A percentile compares a stretch with the other conserved stretches of the same genome.
phyloP scores from a whole-genome alignment of 2,797 vertebrate genomes.

The Amblyraja radiata region DNA sequence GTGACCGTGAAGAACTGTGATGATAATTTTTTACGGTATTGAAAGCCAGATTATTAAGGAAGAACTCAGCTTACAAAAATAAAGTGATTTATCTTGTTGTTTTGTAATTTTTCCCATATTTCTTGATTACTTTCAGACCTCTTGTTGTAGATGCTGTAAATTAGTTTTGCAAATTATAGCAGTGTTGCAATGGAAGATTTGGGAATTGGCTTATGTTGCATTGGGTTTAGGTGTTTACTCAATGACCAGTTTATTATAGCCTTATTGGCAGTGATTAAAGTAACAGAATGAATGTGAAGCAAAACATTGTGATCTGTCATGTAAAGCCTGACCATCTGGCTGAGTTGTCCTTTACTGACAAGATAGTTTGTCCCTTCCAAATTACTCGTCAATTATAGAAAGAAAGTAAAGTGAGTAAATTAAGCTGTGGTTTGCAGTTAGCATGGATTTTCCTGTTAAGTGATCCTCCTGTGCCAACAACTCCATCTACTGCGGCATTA shows the following conservation, averaged over 20 bases:
- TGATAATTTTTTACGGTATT: not conserved
- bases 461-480: conserved; percentile 74
- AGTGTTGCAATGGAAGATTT: not conserved
- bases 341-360: conserved; percentile 76
- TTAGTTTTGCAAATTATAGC: not conserved
- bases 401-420: conserved; percentile 64
- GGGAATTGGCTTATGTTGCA: conserved; percentile 57
- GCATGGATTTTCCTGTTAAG: conserved; percentile 73
- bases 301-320: conserved; percentile 83
- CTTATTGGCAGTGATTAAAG: conserved; percentile 58
- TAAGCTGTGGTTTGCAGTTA: conserved; percentile 65
- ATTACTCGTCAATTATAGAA: conserved; percentile 73
- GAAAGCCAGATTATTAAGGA: not conserved
- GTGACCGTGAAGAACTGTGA: not conserved
- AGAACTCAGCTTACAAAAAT: not conserved
- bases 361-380: conserved; percentile 78
- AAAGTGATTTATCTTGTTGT: not conserved
- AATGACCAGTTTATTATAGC: conserved; percentile 71
- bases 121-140: not conserved
- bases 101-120: not conserved
- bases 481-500: conserved; percentile 69
- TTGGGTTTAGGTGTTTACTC: conserved; percentile 72
- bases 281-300: conserved; percentile 80
- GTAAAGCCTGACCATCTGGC: conserved; percentile 78
- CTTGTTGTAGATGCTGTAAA: not conserved